Base-by-base conservation (phyloP, 2,888 invertebrate genomes). In the Ormyrus nitidulus region DNA sequence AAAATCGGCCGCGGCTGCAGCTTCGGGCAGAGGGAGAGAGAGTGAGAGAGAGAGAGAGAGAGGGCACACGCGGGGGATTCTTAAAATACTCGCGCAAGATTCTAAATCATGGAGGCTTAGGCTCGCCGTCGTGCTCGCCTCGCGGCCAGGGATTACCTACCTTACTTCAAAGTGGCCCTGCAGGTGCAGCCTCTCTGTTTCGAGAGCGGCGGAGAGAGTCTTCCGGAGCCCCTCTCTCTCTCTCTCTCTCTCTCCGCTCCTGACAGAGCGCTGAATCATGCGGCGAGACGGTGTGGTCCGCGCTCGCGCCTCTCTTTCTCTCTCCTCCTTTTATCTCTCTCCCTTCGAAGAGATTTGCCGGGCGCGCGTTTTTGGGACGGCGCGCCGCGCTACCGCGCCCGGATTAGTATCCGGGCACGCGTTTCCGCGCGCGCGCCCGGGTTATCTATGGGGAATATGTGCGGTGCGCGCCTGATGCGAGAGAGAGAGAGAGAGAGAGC, bases 101-200 rank as follows among this genome's bases (percentile, higher is more conserved):
- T 89, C 90, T 90, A 90, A 90, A 90, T 90, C 90, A 90, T 87
- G 89, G 84, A 86, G 89, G 89, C 89, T 90, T 90, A 90, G 87
- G 86, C 71, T 77, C 83, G 86, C 86, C 89, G 89, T 89, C 88
- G 88, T 48, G 68, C 76, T 65, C 56, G 62, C 51, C 34, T 59
- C 79, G 87, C 88, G 86, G 86, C 87, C 86, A 85, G 89, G 89
- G 89, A 90, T 90, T 90, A 90, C 88, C 77, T 87, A 88, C 88
- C 89, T 88, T 88, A 88, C 84, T 84, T 90, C 90, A 89, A 90
- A 90, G 89, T 89, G 88, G 87, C 86, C 88, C 87, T 90, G 90
- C 90, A 90, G 89, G 89, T 90, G 90, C 90, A 88, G 88, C 85
- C 85, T 85, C 87, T 85, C 84, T 80, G 85, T 85, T 85, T 86